Evolutionary conservation across 2,888 invertebrate genomes (phyloP), one percentile per base, ranked within the genome.

Genomic region (Gerris lacustris): DNA sequence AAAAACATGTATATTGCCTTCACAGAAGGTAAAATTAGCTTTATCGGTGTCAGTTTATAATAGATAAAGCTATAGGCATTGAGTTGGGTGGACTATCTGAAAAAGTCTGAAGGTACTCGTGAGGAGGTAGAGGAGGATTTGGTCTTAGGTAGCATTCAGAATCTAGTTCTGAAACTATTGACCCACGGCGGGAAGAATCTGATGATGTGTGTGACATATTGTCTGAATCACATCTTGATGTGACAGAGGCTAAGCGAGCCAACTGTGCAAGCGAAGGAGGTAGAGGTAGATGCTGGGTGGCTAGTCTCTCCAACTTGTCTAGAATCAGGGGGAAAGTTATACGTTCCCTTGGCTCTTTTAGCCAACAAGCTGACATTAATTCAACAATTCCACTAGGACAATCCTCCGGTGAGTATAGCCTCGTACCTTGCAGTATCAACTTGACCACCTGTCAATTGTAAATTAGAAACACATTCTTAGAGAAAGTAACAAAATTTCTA

Each of bases 291-390:
- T 63, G 11, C 4, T 45, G 31, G 43, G 69, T 70, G 45, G 70
- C 64, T 6, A 77, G 80, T 63, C 83, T 83, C 72, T 86, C 85
- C 71, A 90, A 80, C 76, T 85, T 86, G 47, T 85, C 84, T 79
- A 86, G 84, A 75, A 92, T 88, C 74, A 88, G 87, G 44, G 85
- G 81, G 78, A 94, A 93, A 18, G 84, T 85, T 67, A 89, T 85
- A 69, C 94, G 83, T 76, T 92, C 89, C 70, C 86, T 84, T 0
- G 93, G 90, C 76, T 93, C 92, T 0, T 87, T 86, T 77, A 88
- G 87, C 92, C 92, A 92, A 76, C 92, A 92, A 15, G 86, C 86
- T 7, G 85, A 84, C 91, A 92, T 92, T 74, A 92, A 80, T 72
- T 89, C 87, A 76, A 87, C 87, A 6, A 91, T 86, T 69, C 87